Conservation (phyloP, 2,797 vertebrate genomes). For the Ptychadena robeensis region DNA sequence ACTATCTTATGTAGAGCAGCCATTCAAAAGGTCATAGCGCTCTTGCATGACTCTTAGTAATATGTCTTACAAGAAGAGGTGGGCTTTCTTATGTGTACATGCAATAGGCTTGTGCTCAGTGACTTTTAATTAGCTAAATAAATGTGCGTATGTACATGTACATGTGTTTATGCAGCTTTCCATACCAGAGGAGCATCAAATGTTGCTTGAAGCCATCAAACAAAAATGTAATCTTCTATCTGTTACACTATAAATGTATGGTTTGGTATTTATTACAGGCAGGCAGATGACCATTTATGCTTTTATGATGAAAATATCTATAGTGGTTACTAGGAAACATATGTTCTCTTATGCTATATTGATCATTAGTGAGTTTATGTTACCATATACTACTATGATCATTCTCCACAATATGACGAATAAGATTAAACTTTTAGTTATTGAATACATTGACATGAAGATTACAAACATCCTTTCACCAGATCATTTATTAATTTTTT, state of each 20-base stretch:
- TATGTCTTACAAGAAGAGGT: slow-evolving; percentile 55
- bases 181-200: slow-evolving; percentile 41
- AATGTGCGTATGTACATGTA: slow-evolving; percentile 45
- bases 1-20: slow-evolving; percentile 48
- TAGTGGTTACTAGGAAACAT: neutral
- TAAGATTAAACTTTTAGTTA: too few relatives aligned
- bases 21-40: slow-evolving; percentile 59
- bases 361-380: too few relatives aligned
- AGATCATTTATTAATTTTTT: too few relatives aligned
- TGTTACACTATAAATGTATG: neutral
- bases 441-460: too few relatives aligned
- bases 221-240: slow-evolving; percentile 29
- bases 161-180: slow-evolving; percentile 41
- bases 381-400: too few relatives aligned
- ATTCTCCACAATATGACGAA: too few relatives aligned
- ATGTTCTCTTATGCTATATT: neutral
- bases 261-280: neutral
- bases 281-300: neutral
- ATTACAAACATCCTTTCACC: too few relatives aligned
- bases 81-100: slow-evolving; percentile 50
- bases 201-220: slow-evolving; percentile 25
- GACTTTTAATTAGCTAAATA: slow-evolving; percentile 58
- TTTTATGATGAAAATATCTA: neutral
- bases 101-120: slow-evolving; percentile 54
- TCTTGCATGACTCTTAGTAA: slow-evolving; percentile 58